phyloP scores from a whole-genome alignment of 2,888 invertebrate genomes.

The Harpagoxenus sublaevis region DNA sequence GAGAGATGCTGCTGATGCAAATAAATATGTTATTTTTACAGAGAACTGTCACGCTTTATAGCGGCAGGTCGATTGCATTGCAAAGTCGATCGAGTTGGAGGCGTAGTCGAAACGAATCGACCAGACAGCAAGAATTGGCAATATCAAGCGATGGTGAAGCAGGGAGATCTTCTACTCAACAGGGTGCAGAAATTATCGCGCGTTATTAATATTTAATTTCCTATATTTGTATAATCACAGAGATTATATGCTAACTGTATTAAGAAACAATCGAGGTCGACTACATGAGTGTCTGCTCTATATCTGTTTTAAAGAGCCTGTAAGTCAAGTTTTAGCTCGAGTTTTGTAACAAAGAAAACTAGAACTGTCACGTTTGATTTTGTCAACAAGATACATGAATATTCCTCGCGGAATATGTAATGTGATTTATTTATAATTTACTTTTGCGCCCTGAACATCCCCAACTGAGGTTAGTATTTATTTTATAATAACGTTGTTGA shows the following conservation, averaged over 20 bases:
- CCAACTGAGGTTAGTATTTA: neutral
- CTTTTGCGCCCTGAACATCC: neutral
- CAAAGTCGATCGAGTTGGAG: conserved; percentile 98
- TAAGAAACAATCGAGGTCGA: conserved; percentile 1
- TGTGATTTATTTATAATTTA: neutral
- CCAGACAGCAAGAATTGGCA: conserved; percentile 96
- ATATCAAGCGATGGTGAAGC: conserved; percentile 99
- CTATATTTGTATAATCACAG: conserved; percentile 28
- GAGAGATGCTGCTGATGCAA: neutral
- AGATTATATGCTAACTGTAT: conserved; percentile 14
- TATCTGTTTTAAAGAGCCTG: conserved; percentile 20
- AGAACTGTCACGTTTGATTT: conserved; percentile 60
- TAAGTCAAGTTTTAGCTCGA: conserved; percentile 26
- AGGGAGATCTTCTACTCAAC: conserved; percentile 98
- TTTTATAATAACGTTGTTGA: neutral
- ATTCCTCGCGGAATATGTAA: conserved; percentile 5
- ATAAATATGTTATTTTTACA: conserved; percentile 79
- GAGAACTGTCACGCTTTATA: conserved; percentile 95
- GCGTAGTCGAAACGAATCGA: conserved; percentile 97
- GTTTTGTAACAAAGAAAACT: conserved; percentile 64
- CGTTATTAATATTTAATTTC: conserved; percentile 97
- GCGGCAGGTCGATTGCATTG: conserved; percentile 98
- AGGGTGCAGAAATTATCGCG: conserved; percentile 99
- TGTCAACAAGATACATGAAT: conserved; percentile 70
- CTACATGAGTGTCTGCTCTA: neutral